Base-by-base conservation (phyloP, 2,797 vertebrate genomes). In the Sarcoramphus papa region DNA sequence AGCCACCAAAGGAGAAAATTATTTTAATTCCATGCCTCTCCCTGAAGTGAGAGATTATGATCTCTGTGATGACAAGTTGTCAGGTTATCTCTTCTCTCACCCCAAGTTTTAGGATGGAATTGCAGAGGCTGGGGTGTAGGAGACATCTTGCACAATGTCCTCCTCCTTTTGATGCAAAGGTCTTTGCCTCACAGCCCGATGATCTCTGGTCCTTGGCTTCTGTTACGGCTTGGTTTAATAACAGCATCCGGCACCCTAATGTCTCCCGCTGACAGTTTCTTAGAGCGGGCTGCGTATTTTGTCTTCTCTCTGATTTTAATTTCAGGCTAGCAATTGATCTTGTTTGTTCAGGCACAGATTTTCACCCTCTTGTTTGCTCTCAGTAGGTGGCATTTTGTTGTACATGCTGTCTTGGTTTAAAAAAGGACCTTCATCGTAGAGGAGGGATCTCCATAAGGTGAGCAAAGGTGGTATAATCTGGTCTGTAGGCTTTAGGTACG, bases 31-130 rank as follows among this genome's bases (percentile, higher is more conserved):
- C 31, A n/a, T 0, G 0, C 51, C 67, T 90, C 12, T 68, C 59
- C 57, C 47, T 50, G 47, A 50, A 65, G n/a, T 9, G 2, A 63
- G 62, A 92, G 83, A 90, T 88, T 59, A 59, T 78, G 28, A 91
- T 92, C 76, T 95, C 17, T 24, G 24, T 80, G 85, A 68, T 93
- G 62, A 80, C 53, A 56, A 16, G 18, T 40, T 93, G 80, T 88
- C 31, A 72, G 41, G 53, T 73, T 92, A 11, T 75, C 69, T 65
- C 14, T 88, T 67, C 31, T 72, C 5, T 54, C 12, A 19, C 10
- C n/a, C 24, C 5, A 24, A 1, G 17, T 70, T 94, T 81, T 88
- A 68, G 54, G 59, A 59, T 56, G 40, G 76, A 75, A 51, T 90
- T 84, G 47, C 54, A 73, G 69, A 62, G 43, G 37, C 67, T 6